A percentile compares a stretch with the other conserved stretches of the same genome.
phyloP scores from a whole-genome alignment of 2,888 invertebrate genomes.

The Ditylenchus weischeri region DNA sequence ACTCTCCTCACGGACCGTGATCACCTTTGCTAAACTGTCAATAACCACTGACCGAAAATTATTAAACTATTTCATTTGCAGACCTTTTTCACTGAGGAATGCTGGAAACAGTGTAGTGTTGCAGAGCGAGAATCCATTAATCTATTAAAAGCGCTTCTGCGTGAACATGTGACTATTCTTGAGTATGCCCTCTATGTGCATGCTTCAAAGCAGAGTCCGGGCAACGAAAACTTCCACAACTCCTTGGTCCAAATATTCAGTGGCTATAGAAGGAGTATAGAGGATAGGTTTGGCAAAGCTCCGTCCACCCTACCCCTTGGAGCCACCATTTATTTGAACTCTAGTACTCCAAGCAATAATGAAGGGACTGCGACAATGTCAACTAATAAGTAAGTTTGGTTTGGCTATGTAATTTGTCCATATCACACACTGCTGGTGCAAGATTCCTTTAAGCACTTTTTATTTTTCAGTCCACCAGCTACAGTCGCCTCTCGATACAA shows the following conservation, averaged over 20 bases:
- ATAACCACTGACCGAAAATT: too few relatives aligned
- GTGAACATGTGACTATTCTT: constrained; percentile 48
- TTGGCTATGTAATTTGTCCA: too few relatives aligned
- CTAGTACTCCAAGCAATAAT: not conserved
- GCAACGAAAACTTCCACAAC: constrained; percentile 39
- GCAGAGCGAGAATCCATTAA: constrained; percentile 39
- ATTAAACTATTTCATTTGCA: constrained; percentile 23
- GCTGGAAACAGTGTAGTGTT: constrained; percentile 36
- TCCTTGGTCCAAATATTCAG: constrained; percentile 41
- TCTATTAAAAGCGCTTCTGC: constrained; percentile 39
- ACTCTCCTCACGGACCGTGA: too few relatives aligned
- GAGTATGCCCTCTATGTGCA: constrained; percentile 52
- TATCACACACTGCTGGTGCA: too few relatives aligned
- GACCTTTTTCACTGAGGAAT: constrained; percentile 46
- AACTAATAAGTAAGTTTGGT: too few relatives aligned
- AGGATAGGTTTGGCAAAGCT: constrained; percentile 39
- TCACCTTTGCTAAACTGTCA: too few relatives aligned
- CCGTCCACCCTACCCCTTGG: constrained; percentile 26
- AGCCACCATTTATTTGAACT: constrained; percentile 27
- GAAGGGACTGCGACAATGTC: not conserved
- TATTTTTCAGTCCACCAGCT: too few relatives aligned
- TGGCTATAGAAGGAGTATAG: constrained; percentile 42
- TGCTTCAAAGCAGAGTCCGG: constrained; percentile 24
- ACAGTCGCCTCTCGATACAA: too few relatives aligned
- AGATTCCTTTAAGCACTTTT: too few relatives aligned